Evolutionary conservation across 1,140 invertebrate genomes (phyloP).

Genomic region (Heterodera carotae): DNA sequence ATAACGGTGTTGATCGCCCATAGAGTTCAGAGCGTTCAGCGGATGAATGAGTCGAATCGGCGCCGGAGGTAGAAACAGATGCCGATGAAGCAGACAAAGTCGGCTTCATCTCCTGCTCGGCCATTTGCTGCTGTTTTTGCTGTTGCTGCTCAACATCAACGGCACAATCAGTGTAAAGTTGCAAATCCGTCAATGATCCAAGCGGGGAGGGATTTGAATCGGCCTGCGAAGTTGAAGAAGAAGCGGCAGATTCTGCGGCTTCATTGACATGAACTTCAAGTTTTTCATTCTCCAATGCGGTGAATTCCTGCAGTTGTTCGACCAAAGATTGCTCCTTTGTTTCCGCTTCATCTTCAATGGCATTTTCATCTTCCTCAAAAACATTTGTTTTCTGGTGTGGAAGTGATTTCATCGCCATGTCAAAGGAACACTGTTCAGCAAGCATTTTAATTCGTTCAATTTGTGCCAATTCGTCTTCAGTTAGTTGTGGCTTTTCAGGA

Average conservation of each 20-base stretch:
- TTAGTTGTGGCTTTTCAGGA: background rate
- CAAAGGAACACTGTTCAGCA: conserved; percentile 44
- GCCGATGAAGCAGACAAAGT: background rate
- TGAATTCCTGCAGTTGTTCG: too few relatives aligned
- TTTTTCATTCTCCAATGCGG: conserved; percentile 21
- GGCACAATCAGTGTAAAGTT: background rate
- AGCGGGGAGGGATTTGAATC: background rate
- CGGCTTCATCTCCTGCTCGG: too few relatives aligned
- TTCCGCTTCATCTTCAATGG: too few relatives aligned
- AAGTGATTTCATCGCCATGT: conserved; percentile 12
- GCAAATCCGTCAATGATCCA: background rate
- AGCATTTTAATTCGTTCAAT: conserved; percentile 37
- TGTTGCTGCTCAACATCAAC: background rate
- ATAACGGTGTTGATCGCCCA: background rate
- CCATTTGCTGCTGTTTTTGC: background rate
- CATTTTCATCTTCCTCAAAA: conserved; percentile 9
- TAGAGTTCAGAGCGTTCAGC: background rate
- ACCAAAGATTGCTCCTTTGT: too few relatives aligned
- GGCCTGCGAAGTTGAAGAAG: conserved; percentile 1
- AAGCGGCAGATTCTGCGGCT: background rate
- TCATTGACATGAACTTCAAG: background rate
- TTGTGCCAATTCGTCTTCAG: conserved; percentile 40
- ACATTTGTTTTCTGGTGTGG: conserved; percentile 1
- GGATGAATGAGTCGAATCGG: background rate
- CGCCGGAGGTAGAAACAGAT: conserved; percentile 12